Conservation (phyloP, 2,797 vertebrate genomes). For the Scarus forsteni region DNA sequence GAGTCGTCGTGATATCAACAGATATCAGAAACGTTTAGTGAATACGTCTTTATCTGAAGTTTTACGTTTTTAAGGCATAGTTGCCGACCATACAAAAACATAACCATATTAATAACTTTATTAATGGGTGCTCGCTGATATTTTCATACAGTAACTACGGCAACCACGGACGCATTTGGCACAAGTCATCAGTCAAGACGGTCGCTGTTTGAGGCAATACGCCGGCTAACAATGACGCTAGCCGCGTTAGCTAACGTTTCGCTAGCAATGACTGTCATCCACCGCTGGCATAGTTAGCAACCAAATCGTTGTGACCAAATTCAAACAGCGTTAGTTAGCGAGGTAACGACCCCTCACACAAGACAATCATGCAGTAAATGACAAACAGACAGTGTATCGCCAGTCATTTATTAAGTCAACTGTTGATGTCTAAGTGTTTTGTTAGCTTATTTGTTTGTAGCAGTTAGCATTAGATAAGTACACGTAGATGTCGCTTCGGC, state of each 20-base stretch:
- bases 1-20: no score
- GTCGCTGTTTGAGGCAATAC: no score
- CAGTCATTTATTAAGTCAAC: not conserved
- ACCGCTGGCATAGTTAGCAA: conserved; percentile 20
- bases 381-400: not conserved
- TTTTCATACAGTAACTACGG: no score
- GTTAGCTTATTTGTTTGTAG: conserved; percentile 76
- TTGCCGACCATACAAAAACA: no score
- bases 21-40: no score
- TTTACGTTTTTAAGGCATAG: no score
- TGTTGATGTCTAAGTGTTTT: conserved; percentile 11
- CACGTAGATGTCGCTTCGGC: no score
- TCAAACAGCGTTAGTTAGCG: not conserved
- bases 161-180: no score
- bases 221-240: conserved; percentile 73
- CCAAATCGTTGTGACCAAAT: not conserved
- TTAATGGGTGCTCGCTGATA: no score
- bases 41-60: no score
- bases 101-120: no score
- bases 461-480: conserved; percentile 50
- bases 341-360: not conserved
- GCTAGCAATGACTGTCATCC: conserved; percentile 1
- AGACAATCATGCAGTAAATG: rapidly evolving
- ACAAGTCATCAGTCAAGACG: no score
- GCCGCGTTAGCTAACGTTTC: conserved; percentile 27